These are phyloP conservation scores for Actinopyga echinites DNA, from an alignment of 53 echinoderm and acorn worm genomes.

Conservation along the genomic window DNA sequence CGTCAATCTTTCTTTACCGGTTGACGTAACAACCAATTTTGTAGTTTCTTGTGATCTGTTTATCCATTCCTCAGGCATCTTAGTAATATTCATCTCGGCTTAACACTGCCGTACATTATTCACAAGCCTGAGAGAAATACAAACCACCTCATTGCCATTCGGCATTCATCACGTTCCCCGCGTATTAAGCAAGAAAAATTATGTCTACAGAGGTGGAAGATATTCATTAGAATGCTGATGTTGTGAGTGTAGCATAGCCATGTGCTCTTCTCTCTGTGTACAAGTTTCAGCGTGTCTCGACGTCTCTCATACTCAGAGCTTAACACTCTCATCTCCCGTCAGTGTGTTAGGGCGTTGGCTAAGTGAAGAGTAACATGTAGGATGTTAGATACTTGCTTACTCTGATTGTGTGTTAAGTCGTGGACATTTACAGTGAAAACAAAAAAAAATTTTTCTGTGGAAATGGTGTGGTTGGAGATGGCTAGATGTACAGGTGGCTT, in stretches of 20 bases:
- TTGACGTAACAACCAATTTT: not conserved
- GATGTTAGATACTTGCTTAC: no score
- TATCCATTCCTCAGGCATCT: not conserved
- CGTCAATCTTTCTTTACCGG: not conserved
- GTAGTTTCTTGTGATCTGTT: not conserved
- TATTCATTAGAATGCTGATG: constrained; percentile 27
- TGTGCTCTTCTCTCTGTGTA: not conserved
- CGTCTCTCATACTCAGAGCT: no score
- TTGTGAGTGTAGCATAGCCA: not conserved
- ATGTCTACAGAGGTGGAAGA: constrained; percentile 34
- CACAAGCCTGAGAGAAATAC: not conserved
- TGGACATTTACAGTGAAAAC: no score
- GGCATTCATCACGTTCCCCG: not conserved
- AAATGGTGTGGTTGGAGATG: not conserved
- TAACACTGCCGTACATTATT: not conserved
- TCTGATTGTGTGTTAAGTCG: no score
- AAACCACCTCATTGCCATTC: constrained; percentile 1
- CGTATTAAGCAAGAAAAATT: constrained; percentile 11
- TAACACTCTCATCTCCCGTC: no score
- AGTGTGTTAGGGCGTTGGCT: constrained; percentile 36
- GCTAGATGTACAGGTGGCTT: constrained; percentile 45
- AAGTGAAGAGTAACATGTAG: not conserved
- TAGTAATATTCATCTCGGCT: constrained; percentile 23
- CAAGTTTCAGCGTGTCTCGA: no score
- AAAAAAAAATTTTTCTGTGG: not conserved